These are phyloP conservation scores for Penaeus monodon DNA, from an alignment of 2,888 invertebrate species.

Conservation along the genomic window DNA sequence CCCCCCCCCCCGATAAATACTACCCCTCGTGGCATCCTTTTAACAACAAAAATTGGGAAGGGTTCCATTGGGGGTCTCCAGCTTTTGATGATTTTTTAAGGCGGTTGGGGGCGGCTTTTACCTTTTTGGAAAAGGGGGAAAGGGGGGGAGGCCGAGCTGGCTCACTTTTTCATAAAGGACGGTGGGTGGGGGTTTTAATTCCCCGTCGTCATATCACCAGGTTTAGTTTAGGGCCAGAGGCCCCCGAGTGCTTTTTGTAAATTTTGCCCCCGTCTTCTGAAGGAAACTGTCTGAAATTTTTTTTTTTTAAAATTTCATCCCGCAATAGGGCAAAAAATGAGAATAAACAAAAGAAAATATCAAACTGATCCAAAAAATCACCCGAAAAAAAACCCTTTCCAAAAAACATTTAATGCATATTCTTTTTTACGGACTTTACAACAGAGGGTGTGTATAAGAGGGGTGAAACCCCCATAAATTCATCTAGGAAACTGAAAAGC, in stretches of 20 bases:
- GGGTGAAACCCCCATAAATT: slow-evolving; percentile 71
- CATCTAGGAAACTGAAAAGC: slow-evolving; percentile 71
- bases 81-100: background rate
- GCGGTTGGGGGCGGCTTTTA: no score
- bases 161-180: slow-evolving; percentile 46
- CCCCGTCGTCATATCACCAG: slow-evolving; percentile 50
- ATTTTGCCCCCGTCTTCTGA: slow-evolving; percentile 55
- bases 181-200: slow-evolving; percentile 38
- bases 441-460: slow-evolving; percentile 68
- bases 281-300: slow-evolving; percentile 50
- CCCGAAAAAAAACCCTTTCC: slow-evolving; percentile 68
- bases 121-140: no score
- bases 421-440: slow-evolving; percentile 69
- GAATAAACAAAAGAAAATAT: background rate
- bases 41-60: slow-evolving; percentile 29
- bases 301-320: background rate
- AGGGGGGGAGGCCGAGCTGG: slow-evolving; percentile 43
- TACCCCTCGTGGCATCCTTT: slow-evolving; percentile 43
- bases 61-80: slow-evolving; percentile 33
- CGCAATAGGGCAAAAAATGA: no score
- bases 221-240: slow-evolving; percentile 51
- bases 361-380: background rate
- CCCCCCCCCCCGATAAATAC: background rate
- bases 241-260: slow-evolving; percentile 42
- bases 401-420: slow-evolving; percentile 72